Evolutionary conservation across 2,113 vertebrate species (phyloP).

Genomic region (Pycnonotus jocosus): DNA sequence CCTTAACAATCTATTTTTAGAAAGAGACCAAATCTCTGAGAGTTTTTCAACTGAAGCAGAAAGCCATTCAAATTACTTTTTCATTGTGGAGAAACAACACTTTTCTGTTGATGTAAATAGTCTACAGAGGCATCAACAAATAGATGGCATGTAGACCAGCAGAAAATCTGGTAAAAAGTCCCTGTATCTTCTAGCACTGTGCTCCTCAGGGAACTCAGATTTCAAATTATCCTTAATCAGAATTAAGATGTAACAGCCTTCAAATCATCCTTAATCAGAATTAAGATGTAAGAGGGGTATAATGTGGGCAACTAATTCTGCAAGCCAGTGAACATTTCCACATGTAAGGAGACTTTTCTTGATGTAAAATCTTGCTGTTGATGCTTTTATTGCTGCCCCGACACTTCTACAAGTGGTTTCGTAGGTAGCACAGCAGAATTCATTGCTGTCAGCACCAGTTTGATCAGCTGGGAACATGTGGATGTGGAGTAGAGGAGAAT

Average conservation of each 20-base stretch:
- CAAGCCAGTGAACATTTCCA: neutral
- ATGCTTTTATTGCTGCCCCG: neutral
- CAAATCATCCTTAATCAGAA: neutral
- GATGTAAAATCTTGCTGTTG: neutral
- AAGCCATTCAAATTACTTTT: neutral
- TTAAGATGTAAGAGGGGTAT: neutral
- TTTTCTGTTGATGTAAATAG: neutral
- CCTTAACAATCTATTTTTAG: neutral
- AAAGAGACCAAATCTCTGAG: neutral
- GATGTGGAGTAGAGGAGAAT: neutral
- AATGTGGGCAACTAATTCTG: neutral
- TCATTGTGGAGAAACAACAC: neutral
- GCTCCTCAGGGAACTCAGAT: neutral
- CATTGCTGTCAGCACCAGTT: neutral
- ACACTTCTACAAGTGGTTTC: neutral
- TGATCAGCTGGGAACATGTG: fast-evolving
- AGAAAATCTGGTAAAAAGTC: neutral
- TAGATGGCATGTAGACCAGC: neutral
- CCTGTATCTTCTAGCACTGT: neutral
- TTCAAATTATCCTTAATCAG: neutral
- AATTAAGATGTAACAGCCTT: neutral
- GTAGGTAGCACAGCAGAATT: neutral
- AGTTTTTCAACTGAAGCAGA: neutral
- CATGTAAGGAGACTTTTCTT: neutral
- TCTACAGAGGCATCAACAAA: neutral